A percentile compares a stretch with the other conserved stretches of the same genome.
phyloP scores from a whole-genome alignment of 2,797 vertebrate genomes.

The Spatula clypeata region DNA sequence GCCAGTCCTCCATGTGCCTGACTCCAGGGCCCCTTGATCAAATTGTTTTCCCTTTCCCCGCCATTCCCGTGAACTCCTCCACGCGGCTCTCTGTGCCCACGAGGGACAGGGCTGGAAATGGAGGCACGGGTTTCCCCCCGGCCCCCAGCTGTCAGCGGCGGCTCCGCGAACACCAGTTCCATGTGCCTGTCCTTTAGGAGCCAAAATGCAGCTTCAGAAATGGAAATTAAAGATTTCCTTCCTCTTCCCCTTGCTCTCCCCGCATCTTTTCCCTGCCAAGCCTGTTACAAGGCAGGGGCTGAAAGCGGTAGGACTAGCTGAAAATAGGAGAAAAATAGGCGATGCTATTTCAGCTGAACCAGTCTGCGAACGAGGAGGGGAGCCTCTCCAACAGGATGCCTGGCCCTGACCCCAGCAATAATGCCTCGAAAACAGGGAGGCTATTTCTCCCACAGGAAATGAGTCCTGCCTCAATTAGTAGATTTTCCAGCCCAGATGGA shows the following conservation, averaged over 20 bases:
- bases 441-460: background rate
- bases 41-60: constrained; percentile 80
- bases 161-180: background rate
- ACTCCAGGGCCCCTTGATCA: constrained; percentile 80
- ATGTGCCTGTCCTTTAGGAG: background rate
- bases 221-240: constrained; percentile 41
- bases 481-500: background rate
- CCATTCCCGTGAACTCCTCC: constrained; percentile 51
- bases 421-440: background rate
- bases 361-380: accelerated
- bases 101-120: constrained; percentile 80
- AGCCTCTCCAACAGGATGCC: background rate
- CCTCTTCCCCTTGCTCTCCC: background rate
- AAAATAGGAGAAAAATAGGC: constrained; percentile 15
- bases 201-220: background rate
- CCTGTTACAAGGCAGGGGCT: background rate
- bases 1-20: constrained; percentile 48
- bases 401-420: background rate
- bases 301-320: background rate
- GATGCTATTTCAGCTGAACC: background rate
- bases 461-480: constrained; percentile 28
- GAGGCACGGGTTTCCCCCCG: constrained; percentile 67
- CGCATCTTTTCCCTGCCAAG: background rate
- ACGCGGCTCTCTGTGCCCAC: constrained; percentile 23
- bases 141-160: constrained; percentile 66